A percentile compares a stretch with the other conserved stretches of the same genome.
Evolutionary conservation across 1,140 invertebrate genomes (phyloP).

Genomic region (Drosophila cardini): DNA sequence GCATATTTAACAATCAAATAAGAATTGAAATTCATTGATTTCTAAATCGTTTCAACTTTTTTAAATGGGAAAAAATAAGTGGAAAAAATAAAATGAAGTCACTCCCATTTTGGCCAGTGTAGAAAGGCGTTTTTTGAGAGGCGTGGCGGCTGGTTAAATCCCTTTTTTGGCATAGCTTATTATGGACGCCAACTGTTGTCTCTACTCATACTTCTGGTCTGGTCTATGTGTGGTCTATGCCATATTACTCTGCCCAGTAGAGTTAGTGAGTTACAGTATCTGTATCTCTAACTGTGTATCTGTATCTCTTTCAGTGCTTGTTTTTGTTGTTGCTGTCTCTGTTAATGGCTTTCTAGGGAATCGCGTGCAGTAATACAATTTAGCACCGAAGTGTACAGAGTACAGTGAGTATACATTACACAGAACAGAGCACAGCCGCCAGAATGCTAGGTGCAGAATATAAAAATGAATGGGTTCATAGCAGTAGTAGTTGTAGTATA

Average conservation of each 20-base stretch:
- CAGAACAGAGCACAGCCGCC: constrained; percentile 19
- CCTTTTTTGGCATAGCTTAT: constrained; percentile 57
- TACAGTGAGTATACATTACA: too few species aligned
- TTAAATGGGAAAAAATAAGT: too few species aligned
- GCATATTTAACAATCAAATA: too few species aligned
- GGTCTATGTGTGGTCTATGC: constrained; percentile 19
- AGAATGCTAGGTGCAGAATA: constrained; percentile 20
- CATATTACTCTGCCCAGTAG: constrained; percentile 33
- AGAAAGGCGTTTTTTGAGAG: neutral
- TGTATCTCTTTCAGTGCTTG: constrained; percentile 34
- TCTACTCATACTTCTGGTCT: neutral
- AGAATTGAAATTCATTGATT: too few species aligned
- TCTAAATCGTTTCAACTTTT: too few species aligned
- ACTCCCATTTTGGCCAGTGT: neutral
- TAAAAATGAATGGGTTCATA: constrained; percentile 39
- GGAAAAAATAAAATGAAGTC: too few species aligned
- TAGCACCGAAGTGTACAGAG: constrained; percentile 30
- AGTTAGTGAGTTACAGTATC: constrained; percentile 56
- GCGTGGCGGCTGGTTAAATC: constrained; percentile 13
- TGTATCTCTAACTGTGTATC: constrained; percentile 5
- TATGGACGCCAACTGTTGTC: constrained; percentile 56
- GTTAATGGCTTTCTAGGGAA: constrained; percentile 80
- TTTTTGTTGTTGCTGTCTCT: constrained; percentile 40
- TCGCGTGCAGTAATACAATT: constrained; percentile 80
- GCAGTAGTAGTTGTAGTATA: constrained; percentile 8